A percentile compares a stretch with the other conserved stretches of the same genome.
These are phyloP conservation scores for Alexandromys fortis DNA, from an alignment of 2,113 vertebrate species.

Conservation along the genomic window DNA sequence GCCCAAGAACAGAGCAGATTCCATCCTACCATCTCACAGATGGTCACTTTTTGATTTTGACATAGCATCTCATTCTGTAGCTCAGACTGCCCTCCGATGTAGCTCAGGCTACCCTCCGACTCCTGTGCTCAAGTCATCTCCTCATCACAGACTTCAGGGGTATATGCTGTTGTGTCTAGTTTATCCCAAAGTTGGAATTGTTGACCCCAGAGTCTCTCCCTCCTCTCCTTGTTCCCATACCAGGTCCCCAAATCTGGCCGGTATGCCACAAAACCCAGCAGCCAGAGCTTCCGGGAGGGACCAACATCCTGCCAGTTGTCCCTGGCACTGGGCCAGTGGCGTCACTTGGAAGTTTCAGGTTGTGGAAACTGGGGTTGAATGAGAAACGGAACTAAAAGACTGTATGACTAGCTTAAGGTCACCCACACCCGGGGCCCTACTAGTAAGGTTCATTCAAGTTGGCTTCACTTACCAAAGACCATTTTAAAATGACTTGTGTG, in stretches of 20 bases:
- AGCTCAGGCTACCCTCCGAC: neutral
- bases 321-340: neutral
- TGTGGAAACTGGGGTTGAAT: neutral
- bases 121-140: neutral
- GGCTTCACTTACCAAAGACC: neutral
- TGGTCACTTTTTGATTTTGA: neutral
- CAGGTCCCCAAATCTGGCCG: neutral
- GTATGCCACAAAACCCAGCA: neutral
- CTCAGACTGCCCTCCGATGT: neutral
- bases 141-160: neutral
- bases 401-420: neutral
- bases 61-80: neutral
- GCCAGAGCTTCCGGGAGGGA: neutral
- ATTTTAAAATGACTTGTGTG: too few relatives aligned
- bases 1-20: neutral
- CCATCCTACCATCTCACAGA: neutral
- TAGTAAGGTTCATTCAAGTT: neutral
- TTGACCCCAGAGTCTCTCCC: neutral
- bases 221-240: too few relatives aligned
- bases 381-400: neutral
- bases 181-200: neutral
- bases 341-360: neutral
- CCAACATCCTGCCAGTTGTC: neutral
- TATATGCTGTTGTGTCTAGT: neutral
- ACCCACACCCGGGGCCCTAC: fast-evolving